phyloP scores from a whole-genome alignment of 2,113 vertebrate species.

The Merops nubicus region DNA sequence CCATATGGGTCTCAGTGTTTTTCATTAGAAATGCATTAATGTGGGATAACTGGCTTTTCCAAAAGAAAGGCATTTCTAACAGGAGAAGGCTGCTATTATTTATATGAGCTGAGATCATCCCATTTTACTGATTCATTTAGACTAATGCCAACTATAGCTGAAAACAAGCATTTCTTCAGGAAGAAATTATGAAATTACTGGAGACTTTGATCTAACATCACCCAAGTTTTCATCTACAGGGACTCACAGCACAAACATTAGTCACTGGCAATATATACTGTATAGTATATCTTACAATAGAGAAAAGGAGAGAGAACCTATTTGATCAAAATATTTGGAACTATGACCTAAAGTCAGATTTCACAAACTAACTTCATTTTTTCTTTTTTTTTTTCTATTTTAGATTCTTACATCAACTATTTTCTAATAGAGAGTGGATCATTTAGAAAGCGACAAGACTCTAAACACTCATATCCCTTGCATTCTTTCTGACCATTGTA shows the following conservation, averaged over 20 bases:
- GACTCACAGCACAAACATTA: not conserved
- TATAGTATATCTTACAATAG: not conserved
- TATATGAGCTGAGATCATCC: constrained; percentile 56
- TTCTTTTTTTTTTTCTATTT: not conserved
- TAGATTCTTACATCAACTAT: not conserved
- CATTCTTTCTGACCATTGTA: not conserved
- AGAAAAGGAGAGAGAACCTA: not conserved
- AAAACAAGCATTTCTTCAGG: constrained; percentile 50
- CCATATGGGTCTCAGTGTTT: constrained; percentile 35
- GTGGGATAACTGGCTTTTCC: constrained; percentile 44
- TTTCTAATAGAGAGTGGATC: not conserved
- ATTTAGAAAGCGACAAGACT: not conserved
- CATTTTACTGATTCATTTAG: constrained; percentile 67
- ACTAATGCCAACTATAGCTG: constrained; percentile 34
- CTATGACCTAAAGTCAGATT: constrained; percentile 22
- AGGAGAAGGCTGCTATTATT: constrained; percentile 58
- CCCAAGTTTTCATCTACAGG: constrained; percentile 46
- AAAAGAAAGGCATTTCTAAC: constrained; percentile 54
- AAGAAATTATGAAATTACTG: constrained; percentile 58
- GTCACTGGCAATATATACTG: not conserved
- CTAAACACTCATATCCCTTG: not conserved
- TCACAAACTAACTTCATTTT: not conserved
- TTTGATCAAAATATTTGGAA: constrained; percentile 57
- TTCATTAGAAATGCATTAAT: constrained; percentile 59
- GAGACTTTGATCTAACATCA: constrained; percentile 62